Evolutionary conservation across 2,797 vertebrate genomes (phyloP).

Genomic region (Parauchenoglanis ngamensis): DNA sequence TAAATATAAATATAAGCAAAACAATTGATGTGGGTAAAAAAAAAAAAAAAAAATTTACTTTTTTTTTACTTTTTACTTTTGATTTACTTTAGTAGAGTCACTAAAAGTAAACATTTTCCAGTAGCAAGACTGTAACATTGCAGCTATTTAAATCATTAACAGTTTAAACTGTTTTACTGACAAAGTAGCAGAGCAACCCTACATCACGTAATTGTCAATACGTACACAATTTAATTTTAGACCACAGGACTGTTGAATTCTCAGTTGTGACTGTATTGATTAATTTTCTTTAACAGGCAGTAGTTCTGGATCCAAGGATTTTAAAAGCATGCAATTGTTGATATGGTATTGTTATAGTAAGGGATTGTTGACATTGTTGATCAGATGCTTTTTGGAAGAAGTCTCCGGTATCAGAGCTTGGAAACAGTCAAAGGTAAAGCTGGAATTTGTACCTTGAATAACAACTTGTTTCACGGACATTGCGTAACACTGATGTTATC

Average conservation of each 20-base stretch:
- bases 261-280: not conserved
- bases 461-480: not conserved
- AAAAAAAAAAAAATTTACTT: too few species aligned
- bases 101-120: not conserved
- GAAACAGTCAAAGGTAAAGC: not conserved
- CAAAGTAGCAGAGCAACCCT: not conserved
- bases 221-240: not conserved
- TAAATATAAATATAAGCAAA: not conserved
- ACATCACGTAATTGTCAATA: not conserved
- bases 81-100: too few species aligned
- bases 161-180: not conserved
- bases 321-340: not conserved
- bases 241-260: not conserved
- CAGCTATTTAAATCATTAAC: not conserved
- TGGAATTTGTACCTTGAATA: not conserved
- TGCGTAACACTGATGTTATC: not conserved
- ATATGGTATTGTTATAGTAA: not conserved
- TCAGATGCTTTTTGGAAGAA: not conserved
- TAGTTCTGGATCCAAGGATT: not conserved
- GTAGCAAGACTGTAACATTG: not conserved
- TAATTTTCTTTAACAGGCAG: not conserved
- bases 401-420: not conserved
- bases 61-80: too few species aligned
- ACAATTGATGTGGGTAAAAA: not conserved
- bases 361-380: not conserved